Evolutionary conservation across 2,113 vertebrate species (phyloP), one percentile per base, ranked within the genome.

Genomic region (Phrynosoma platyrhinos): DNA sequence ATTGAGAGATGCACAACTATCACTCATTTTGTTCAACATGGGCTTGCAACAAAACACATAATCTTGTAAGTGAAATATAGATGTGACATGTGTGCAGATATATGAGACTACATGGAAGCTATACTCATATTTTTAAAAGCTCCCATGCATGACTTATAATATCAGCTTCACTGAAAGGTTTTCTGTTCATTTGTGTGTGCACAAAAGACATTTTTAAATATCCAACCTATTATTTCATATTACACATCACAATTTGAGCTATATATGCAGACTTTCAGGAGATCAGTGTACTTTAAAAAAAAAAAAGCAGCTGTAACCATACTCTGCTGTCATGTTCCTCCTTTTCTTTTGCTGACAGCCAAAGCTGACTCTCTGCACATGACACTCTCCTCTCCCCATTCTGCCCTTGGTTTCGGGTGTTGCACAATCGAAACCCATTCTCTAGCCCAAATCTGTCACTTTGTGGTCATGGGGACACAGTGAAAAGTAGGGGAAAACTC

Each of bases 341-440:
- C 89, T 93, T 87, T 91, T 94, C 79, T 88, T 93, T 90, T 89
- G 84, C 62, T 80, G 93, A 95, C 94, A 86, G 66, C 58, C 92
- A 53, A 80, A 94, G 87, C 94, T 89, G 87, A 92, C 93, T 96
- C 94, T 91, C 76, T 4, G 91, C 94, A 96, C 92, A 89, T 75
- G 83, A 92, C 93, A 93, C 64, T 77, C 78, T 88, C 4, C 85
- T 90, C 69, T 75, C 86, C 91, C 88, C 89, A 91, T 91, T 87
- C 91, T 94, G 92, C 91, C 93, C n/a, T 87, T 93, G 92, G 92
- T 91, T 94, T 95, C 94, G 92, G 92, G 9, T 94, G 91, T 96
- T 96, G 89, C 94, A 94, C 92, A 96, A 96, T 79, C 0, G 75
- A 79, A 91, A 4, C 64, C 85, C 8, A 94, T 93, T 94, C 92